Conservation (phyloP, 2,113 vertebrate genomes). For the Perca schrenkii region DNA sequence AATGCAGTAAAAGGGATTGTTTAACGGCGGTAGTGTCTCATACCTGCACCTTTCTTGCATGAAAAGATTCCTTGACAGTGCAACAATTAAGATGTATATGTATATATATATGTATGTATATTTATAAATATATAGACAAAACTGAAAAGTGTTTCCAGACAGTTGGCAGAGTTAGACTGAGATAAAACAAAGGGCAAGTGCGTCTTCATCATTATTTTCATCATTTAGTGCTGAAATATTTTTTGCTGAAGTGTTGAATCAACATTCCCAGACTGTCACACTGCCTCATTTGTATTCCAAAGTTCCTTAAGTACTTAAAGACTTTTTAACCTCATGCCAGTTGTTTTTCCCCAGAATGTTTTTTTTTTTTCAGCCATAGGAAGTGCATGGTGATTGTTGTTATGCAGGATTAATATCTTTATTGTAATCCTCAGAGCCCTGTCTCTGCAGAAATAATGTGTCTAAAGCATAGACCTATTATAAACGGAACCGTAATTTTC, state of each 20-base stretch:
- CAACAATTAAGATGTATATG: conserved; percentile 36
- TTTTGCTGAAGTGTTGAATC: conserved; percentile 42
- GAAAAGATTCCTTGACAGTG: conserved; percentile 32
- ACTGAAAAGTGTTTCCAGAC: conserved; percentile 16
- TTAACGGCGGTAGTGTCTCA: conserved; percentile 39
- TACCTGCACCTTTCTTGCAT: conserved; percentile 30
- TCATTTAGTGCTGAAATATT: conserved; percentile 20
- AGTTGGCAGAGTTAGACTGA: conserved; percentile 1
- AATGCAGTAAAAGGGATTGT: conserved; percentile 59
- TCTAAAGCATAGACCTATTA: conserved; percentile 83
- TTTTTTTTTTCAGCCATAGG: conserved; percentile 56
- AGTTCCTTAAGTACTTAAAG: conserved; percentile 50
- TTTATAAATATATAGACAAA: conserved; percentile 2
- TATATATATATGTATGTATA: too few relatives aligned
- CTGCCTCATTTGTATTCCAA: conserved; percentile 43
- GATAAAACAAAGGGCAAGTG: conserved; percentile 46
- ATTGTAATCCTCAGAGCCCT: conserved; percentile 70
- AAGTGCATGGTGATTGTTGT: conserved; percentile 79
- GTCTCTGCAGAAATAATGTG: conserved; percentile 80
- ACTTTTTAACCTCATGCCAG: conserved; percentile 65
- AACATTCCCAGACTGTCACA: conserved; percentile 31
- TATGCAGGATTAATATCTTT: conserved; percentile 83
- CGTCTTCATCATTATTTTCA: conserved; percentile 30
- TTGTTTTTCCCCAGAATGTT: conserved; percentile 43
- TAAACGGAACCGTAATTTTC: conserved; percentile 85